Evolutionary conservation across 2,113 vertebrate species (phyloP).

Genomic region (Chrysemys picta): DNA sequence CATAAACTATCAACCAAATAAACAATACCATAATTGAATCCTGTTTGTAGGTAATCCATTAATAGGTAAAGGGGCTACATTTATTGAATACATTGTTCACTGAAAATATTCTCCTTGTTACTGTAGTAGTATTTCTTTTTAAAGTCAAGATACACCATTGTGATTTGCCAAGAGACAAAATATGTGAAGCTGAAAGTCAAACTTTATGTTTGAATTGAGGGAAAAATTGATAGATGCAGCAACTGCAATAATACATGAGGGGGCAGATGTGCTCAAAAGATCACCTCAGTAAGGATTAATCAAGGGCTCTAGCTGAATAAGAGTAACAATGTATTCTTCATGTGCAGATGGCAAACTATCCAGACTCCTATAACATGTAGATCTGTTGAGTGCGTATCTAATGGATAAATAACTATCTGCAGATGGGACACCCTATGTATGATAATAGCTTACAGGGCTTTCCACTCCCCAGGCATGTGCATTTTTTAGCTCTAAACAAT

Average conservation of each 20-base stretch:
- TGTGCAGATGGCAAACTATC: neutral
- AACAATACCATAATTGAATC: neutral
- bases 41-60: neutral
- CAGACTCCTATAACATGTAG: neutral
- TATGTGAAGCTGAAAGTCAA: neutral
- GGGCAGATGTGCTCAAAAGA: neutral
- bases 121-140: neutral
- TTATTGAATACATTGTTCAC: neutral
- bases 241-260: neutral
- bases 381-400: neutral
- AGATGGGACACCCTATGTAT: neutral
- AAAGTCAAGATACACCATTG: neutral
- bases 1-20: neutral
- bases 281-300: slow-evolving; percentile 3
- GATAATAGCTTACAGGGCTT: neutral
- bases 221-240: neutral
- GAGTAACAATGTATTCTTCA: neutral
- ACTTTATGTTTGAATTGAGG: neutral
- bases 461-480: neutral
- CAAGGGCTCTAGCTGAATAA: neutral
- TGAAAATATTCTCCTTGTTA: neutral
- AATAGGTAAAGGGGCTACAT: neutral
- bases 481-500: neutral
- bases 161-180: neutral
- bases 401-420: slow-evolving; percentile 1